Evolutionary conservation across 2,888 invertebrate genomes (phyloP), one percentile per base, ranked within the genome.

Genomic region (Trichogramma dendrolimi): DNA sequence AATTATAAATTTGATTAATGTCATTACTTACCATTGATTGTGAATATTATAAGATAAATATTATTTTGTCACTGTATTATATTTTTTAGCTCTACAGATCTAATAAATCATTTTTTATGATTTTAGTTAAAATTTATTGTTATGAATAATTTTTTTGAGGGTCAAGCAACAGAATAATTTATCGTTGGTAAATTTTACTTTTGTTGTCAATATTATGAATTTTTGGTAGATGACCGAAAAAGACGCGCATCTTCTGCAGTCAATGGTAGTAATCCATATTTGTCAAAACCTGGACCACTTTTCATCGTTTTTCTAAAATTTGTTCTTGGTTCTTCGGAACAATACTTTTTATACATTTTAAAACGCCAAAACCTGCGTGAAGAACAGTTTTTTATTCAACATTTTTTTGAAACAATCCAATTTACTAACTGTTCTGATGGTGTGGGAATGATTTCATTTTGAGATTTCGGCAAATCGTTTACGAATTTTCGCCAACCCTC

Each of bases 1-100:
- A 85, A 87, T 71, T 92, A 92, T 70, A 82, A 84, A 65, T 81
- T 80, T 59, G 71, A 67, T 50, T 71, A 68, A 68, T 47, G 47
- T 49, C 7, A 38, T 14, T 54, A n/a, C 14, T 44, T 47, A 40
- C 46, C n/a, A 10, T 46, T 46, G 46, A 4, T 55, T 6, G 10
- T 27, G 27, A 27, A 27, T 27, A 27, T 27, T 27, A 27, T 27
- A 27, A 27, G 27, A 27, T n/a, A 10, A 39, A 48, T 6, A 55
- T 27, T 7, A 50, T 55, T 55, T 48, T 44, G 40, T 43, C 52
- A 40, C 27, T 63, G 55, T 61, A 61, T 52, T 14, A 51, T 63
- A 63, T 42, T 4, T 11, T 40, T 44, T 8, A 58, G 47, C 27
- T 27, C 27, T 27, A 40, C 55, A 55, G 51, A n/a, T 63, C 58